Evolutionary conservation across 2,888 invertebrate genomes (phyloP).

Genomic region (Stomorhina lunata): DNA sequence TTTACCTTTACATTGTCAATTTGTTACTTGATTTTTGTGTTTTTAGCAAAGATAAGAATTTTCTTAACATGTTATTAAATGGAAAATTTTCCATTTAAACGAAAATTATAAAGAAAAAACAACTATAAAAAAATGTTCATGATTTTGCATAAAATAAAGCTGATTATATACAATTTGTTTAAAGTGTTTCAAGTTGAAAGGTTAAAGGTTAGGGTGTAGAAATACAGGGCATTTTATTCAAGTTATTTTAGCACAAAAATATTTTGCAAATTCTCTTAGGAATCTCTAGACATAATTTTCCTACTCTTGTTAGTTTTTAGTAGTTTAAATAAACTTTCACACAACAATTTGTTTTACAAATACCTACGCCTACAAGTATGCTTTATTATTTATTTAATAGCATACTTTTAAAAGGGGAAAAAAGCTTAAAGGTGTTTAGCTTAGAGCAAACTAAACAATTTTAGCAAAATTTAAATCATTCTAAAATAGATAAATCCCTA

Average conservation of each 20-base stretch:
- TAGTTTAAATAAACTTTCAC: no score
- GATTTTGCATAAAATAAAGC: conserved; percentile 58
- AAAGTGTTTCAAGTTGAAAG: neutral
- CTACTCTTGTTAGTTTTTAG: no score
- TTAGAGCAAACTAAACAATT: no score
- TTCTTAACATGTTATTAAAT: neutral
- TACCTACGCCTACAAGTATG: conserved; percentile 17
- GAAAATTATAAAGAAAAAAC: neutral
- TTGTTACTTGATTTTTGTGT: no score
- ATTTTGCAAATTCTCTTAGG: conserved; percentile 6
- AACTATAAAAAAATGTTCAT: conserved; percentile 25
- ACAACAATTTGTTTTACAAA: neutral
- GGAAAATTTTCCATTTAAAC: neutral
- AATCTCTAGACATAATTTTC: no score
- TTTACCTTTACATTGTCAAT: neutral
- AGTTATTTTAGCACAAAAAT: conserved; percentile 7
- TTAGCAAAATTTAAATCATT: no score
- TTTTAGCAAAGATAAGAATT: neutral
- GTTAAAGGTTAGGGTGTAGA: neutral
- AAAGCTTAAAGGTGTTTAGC: no score
- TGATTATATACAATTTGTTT: conserved; percentile 38
- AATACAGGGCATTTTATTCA: neutral
- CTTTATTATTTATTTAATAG: neutral
- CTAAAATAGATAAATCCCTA: neutral
- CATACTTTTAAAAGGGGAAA: neutral